Evolutionary conservation across 2,888 invertebrate species (phyloP), one percentile per base, ranked within the genome.

Genomic region (Yponomeuta cagnagella): DNA sequence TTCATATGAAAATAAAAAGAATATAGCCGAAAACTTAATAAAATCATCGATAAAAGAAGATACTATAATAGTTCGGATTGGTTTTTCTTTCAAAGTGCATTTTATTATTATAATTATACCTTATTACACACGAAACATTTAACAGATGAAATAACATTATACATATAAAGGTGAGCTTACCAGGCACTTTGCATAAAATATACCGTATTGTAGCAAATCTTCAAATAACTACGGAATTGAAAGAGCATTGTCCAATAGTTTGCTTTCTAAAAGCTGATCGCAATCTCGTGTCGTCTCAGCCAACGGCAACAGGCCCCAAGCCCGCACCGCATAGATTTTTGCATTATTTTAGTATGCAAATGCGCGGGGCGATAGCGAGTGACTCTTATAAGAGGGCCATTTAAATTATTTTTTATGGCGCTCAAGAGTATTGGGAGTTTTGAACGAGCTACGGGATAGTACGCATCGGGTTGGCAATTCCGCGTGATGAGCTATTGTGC

Each of bases 361-460:
- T 93, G 87, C 82, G 82, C 84, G 75, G 75, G 69, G 80, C 86
- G 90, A 90, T 89, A 90, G 83, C 89, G 86, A 86, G 87, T 85
- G 87, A 89, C 85, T 71, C 68, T 70, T 87, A 87, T 88, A 89
- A 88, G 90, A 90, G 52, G 52, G 90, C 92, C 89, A 93, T 93
- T 93, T 92, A 90, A 93, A 93, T 93, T 93, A 93, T 92, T 93
- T 93, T 93, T 93, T 93, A 93, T 92, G 89, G 86, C 87, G 87
- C 92, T 89, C 90, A 78, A 80, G 93, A 83, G 93, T 90, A 92
- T 93, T 91, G 92, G 88, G 89, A 85, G 84, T 84, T 83, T 81
- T 84, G 80, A 78, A 77, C 81, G 80, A 81, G 78, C 77, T 76
- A 74, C 77, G 80, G 80, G 80, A 81, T 79, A 76, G 74, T 78